Evolutionary conservation across 2,888 invertebrate genomes (phyloP).

Genomic region (Sesamia inferens): DNA sequence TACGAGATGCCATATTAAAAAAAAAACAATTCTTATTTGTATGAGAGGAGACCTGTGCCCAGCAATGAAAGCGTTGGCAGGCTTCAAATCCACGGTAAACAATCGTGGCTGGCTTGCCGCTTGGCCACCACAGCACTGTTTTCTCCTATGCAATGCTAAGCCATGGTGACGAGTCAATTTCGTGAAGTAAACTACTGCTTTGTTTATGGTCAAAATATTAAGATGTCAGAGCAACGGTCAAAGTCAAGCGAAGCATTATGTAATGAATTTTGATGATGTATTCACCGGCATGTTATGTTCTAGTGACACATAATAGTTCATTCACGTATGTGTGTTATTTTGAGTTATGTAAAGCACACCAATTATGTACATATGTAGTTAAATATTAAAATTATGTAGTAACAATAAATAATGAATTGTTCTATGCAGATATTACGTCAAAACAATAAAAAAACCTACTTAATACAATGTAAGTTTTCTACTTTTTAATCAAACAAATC

Average conservation of each 20-base stretch:
- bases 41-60: too few relatives aligned
- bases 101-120: background rate
- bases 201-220: conserved; percentile 6
- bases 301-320: background rate
- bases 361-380: background rate
- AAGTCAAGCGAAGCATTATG: conserved; percentile 43
- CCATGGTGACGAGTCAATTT: conserved; percentile 29
- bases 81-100: background rate
- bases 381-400: background rate
- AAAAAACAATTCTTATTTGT: too few relatives aligned
- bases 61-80: background rate
- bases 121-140: background rate
- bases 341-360: background rate
- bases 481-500: conserved; percentile 35
- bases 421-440: conserved; percentile 10
- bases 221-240: conserved; percentile 43
- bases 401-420: background rate
- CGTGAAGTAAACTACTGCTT: conserved; percentile 14
- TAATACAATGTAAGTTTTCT: conserved; percentile 9
- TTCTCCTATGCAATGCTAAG: background rate
- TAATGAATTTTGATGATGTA: conserved; percentile 32
- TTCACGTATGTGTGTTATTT: background rate
- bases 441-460: conserved; percentile 23
- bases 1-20: too few relatives aligned
- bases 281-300: background rate